phyloP scores from a whole-genome alignment of 2,113 vertebrate genomes.

The Scatophagus argus region DNA sequence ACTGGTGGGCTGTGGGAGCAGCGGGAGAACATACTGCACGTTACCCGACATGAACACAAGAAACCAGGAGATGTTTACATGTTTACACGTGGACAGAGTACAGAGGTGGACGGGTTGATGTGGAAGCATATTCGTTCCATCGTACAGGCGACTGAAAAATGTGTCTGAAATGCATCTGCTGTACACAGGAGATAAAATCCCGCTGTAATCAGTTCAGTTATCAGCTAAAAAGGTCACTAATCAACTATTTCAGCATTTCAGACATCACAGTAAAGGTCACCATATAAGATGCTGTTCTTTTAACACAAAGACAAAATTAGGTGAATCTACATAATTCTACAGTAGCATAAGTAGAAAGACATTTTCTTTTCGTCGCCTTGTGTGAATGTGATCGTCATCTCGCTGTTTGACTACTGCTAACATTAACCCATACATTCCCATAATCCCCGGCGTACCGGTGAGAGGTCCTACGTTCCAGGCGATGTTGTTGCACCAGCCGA shows the following conservation, averaged over 20 bases:
- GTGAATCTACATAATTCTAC: neutral
- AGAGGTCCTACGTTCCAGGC: conserved; percentile 99
- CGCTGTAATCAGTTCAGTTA: conserved; percentile 20
- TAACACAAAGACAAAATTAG: too few relatives aligned
- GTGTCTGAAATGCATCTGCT: neutral
- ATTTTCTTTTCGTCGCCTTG: neutral
- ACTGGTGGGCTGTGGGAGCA: conserved; percentile 89
- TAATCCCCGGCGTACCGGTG: conserved; percentile 84
- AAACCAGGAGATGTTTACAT: neutral
- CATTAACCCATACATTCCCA: neutral
- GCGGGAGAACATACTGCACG: neutral
- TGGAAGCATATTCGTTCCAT: neutral
- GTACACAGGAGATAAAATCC: neutral
- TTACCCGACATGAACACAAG: neutral
- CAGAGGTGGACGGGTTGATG: neutral
- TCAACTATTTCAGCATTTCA: conserved; percentile 23
- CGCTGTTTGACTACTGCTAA: neutral
- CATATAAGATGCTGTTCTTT: neutral
- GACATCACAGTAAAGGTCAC: conserved; percentile 36
- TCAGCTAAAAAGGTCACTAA: conserved; percentile 54
- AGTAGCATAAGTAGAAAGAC: too few relatives aligned
- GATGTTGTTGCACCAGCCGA: conserved; percentile 99
- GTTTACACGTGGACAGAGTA: too few relatives aligned
- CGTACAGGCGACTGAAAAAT: neutral
- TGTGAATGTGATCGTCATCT: too few relatives aligned